These are phyloP conservation scores for Miltochrista miniata DNA, from an alignment of 2,888 invertebrate species.

Conservation along the genomic window DNA sequence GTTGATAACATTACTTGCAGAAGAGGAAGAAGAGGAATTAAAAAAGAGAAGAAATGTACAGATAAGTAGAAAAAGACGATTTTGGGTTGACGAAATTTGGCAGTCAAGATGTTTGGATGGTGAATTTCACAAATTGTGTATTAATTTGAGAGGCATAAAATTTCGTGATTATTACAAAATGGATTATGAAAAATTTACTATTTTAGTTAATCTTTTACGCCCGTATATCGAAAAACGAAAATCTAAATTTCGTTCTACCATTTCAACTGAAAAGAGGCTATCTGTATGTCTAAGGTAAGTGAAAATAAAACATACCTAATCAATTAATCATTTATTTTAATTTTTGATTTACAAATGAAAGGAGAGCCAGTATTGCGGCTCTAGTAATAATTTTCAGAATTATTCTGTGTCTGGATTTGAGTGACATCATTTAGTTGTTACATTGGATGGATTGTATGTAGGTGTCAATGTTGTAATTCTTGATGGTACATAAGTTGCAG, in stretches of 20 bases:
- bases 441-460: too few relatives aligned
- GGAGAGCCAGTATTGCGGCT: neutral
- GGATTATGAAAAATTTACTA: constrained; percentile 9
- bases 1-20: constrained; percentile 13
- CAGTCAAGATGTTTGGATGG: neutral
- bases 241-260: constrained; percentile 7
- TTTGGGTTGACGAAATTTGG: neutral
- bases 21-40: constrained; percentile 14
- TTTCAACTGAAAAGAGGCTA: constrained; percentile 13
- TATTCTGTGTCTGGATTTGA: constrained; percentile 1
- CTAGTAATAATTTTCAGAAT: too few relatives aligned
- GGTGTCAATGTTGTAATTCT: too few relatives aligned
- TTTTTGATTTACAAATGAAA: neutral
- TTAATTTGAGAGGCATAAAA: neutral
- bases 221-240: constrained; percentile 13
- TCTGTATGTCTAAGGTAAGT: constrained; percentile 13
- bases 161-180: constrained; percentile 1
- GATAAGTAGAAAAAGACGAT: neutral
- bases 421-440: constrained; percentile 1
- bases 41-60: neutral
- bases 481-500: too few relatives aligned
- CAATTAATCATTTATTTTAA: neutral
- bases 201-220: constrained; percentile 13
- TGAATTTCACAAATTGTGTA: neutral
- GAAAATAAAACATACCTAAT: neutral